These are phyloP conservation scores for Kryptolebias marmoratus DNA, from an alignment of 2,113 vertebrate genomes.

Conservation along the genomic window DNA sequence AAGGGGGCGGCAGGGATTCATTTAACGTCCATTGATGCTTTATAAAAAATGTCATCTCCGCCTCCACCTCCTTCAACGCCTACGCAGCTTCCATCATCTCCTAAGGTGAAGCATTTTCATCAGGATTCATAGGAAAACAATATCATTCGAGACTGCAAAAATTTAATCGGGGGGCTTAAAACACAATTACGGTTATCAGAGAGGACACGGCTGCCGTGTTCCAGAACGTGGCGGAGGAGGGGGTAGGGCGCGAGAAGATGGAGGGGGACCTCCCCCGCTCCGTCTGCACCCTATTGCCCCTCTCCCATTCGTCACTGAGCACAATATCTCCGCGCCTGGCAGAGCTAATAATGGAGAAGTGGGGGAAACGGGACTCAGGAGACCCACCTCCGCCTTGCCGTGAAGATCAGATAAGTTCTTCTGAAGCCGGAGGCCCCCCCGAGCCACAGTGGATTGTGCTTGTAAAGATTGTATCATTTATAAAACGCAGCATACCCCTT, in stretches of 20 bases:
- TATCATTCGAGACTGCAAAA: conserved; percentile 76
- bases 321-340: conserved; percentile 78
- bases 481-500: conserved; percentile 33
- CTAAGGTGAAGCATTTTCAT: conserved; percentile 75
- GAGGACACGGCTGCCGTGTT: conserved; percentile 49
- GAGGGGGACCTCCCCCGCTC: conserved; percentile 59
- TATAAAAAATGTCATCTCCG: conserved; percentile 29
- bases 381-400: conserved; percentile 65
- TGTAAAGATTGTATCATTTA: conserved; percentile 56
- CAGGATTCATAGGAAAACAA: conserved; percentile 79
- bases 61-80: conserved; percentile 45
- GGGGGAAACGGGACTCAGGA: conserved; percentile 66
- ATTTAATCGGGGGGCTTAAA: conserved; percentile 81
- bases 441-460: conserved; percentile 37
- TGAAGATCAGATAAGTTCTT: conserved; percentile 71
- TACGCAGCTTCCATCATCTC: conserved; percentile 56
- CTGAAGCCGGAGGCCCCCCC: conserved; percentile 37
- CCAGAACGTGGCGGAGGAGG: neutral
- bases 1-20: conserved; percentile 58
- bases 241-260: neutral
- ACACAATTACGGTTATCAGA: conserved; percentile 78
- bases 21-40: conserved; percentile 53
- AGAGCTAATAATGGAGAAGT: conserved; percentile 75
- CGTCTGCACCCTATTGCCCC: conserved; percentile 59
- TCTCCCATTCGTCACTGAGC: conserved; percentile 72